phyloP scores from a whole-genome alignment of 2,797 vertebrate genomes.

The Acanthopagrus latus region DNA sequence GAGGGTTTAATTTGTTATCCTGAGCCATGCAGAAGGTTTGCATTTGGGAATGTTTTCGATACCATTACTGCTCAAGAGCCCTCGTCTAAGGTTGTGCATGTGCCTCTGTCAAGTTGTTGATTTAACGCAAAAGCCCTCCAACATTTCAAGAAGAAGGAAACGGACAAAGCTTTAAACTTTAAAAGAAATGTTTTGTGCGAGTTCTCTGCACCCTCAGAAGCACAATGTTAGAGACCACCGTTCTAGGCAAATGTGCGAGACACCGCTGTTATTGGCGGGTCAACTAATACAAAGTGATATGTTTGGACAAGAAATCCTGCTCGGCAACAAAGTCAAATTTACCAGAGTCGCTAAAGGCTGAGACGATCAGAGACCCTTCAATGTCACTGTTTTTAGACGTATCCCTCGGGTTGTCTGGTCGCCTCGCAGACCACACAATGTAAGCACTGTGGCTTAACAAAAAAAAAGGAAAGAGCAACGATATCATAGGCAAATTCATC shows the following conservation, averaged over 20 bases:
- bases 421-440: constrained; percentile 10
- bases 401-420: constrained; percentile 31
- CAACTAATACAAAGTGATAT: not conserved
- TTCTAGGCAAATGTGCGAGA: not conserved
- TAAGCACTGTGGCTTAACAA: constrained; percentile 17
- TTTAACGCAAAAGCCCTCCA: not conserved
- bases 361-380: constrained; percentile 33
- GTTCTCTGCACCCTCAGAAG: not conserved
- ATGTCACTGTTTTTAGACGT: constrained; percentile 39
- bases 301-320: constrained; percentile 25
- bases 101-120: not conserved
- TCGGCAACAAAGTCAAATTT: constrained; percentile 47
- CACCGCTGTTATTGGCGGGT: not conserved
- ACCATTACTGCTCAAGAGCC: not conserved
- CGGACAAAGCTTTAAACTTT: not conserved
- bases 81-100: not conserved
- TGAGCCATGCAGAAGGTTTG: not conserved
- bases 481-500: constrained; percentile 45
- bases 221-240: not conserved
- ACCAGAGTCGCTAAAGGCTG: constrained; percentile 37
- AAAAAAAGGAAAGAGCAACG: not conserved
- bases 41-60: not conserved
- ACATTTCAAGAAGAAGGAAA: not conserved
- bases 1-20: no score
- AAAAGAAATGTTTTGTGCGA: not conserved